A percentile compares a stretch with the other conserved stretches of the same genome.
Conservation (phyloP, 2,113 vertebrate species). For the Eulemur rufifrons region DNA sequence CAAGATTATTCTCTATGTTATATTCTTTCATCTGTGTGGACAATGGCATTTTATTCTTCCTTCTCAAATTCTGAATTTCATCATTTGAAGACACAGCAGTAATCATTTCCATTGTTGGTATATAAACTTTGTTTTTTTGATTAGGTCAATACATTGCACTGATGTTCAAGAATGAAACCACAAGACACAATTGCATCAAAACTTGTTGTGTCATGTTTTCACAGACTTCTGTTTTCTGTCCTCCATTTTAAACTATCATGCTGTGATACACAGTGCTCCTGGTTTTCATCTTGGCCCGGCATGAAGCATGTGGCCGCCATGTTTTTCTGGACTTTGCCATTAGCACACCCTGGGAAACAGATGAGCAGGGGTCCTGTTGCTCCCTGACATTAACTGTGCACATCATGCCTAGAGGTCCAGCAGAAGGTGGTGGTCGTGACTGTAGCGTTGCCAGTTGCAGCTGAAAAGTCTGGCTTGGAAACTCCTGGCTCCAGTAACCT, state of each 20-base stretch:
- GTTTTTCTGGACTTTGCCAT: slow-evolving; percentile 37
- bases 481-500: not conserved
- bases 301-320: not conserved
- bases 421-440: not conserved
- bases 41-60: not conserved
- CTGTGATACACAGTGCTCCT: not conserved
- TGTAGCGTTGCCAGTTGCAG: slow-evolving; percentile 52
- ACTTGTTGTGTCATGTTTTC: not conserved
- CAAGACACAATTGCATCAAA: not conserved
- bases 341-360: slow-evolving; percentile 54
- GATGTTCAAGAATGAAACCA: not conserved
- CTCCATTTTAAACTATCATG: not conserved
- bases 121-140: not conserved
- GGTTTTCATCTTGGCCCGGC: not conserved
- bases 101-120: not conserved
- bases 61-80: slow-evolving; percentile 35
- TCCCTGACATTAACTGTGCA: slow-evolving; percentile 53
- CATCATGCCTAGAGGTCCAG: slow-evolving; percentile 59
- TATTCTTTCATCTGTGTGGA: not conserved
- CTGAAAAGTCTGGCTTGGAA: slow-evolving; percentile 72
- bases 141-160: not conserved
- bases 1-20: not conserved
- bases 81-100: not conserved
- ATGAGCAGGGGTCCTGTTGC: not conserved
- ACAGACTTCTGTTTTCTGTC: not conserved